Base-by-base conservation (phyloP, 2,797 vertebrate species). In the Masticophis lateralis region DNA sequence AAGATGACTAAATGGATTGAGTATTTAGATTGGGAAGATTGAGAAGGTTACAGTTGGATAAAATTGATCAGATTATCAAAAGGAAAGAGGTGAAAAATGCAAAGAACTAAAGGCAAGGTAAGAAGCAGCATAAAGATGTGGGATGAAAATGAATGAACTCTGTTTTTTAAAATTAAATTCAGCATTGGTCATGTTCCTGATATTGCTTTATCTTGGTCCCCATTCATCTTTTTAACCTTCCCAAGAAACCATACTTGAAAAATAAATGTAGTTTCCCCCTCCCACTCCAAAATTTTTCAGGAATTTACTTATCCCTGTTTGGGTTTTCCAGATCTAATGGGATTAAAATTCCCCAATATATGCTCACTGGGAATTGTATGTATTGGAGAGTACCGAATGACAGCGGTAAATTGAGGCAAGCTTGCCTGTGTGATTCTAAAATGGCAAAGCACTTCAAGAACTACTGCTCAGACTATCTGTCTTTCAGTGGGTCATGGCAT, bases 401-500 rank as follows among this genome's bases (percentile, higher is more conserved):
- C 43, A 83, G 43, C 0, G 22, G 10, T 47, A 25, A 83, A 47
- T 47, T 83, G 74, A 59, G 74, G 37, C 10, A 28, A 2, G 32
- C 25, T 83, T 83, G 25, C 13, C 1, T 14, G 20, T 18, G 11
- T 12, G 32, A 9, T 16, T 53, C 27, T 12, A 61, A 59, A 61
- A 14, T n/a, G 43, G 92, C 61, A 90, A 86, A 4, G 0, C 0
- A 51, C 22, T 55, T 87, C 37, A 59, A 43, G 43, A 69, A 7
- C 61, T 87, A 27, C 61, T 13, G 55, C 0, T 0, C 1, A 47
- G 90, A 11, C 1, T 59, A 53, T 79, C 0, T 1, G 28, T 86
- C 63, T 93, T 32, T n/a, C 63, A 92, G 59, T 74, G 18, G 1
- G 0, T 2, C 90, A 89, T 9, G 2, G 12, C 22, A 14, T 57